These are phyloP conservation scores for Crotalus viridis DNA, from an alignment of 2,113 vertebrate genomes.

Conservation along the genomic window DNA sequence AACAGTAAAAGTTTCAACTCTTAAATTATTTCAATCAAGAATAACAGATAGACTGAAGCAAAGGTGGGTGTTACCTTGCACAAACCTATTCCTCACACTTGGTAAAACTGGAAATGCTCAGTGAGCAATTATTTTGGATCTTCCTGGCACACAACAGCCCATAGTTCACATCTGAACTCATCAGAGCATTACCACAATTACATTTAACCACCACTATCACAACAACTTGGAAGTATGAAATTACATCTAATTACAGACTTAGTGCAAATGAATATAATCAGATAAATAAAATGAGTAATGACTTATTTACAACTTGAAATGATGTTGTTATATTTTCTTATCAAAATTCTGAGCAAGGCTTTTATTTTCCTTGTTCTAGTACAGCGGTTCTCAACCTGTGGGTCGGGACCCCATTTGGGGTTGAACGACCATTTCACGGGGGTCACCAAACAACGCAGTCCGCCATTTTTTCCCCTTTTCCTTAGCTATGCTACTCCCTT, in stretches of 20 bases:
- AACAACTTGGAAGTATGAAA: slow-evolving; percentile 60
- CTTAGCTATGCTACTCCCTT: too few relatives aligned
- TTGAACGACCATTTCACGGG: too few relatives aligned
- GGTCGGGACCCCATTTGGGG: too few relatives aligned
- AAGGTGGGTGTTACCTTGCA: background rate
- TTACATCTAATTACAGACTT: slow-evolving; percentile 70
- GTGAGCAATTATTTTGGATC: slow-evolving; percentile 19
- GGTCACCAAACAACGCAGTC: too few relatives aligned
- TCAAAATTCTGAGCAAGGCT: slow-evolving; percentile 63
- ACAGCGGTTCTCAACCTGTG: background rate
- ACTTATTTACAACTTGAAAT: slow-evolving; percentile 66
- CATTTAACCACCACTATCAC: slow-evolving; percentile 21
- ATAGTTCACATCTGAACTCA: background rate
- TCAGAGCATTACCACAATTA: slow-evolving; percentile 6
- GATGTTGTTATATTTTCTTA: slow-evolving; percentile 63
- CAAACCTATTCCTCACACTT: background rate
- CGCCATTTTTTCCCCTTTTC: too few relatives aligned
- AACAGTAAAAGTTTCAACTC: background rate
- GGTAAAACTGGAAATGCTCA: background rate
- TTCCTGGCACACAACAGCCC: background rate
- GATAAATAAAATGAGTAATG: slow-evolving; percentile 69
- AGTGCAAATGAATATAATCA: slow-evolving; percentile 71
- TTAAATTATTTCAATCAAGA: slow-evolving; percentile 6
- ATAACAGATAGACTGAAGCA: background rate
- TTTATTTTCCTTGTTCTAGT: slow-evolving; percentile 52